A percentile compares a stretch with the other conserved stretches of the same genome.
Conservation (phyloP, 2,888 invertebrate species). For the Orthosia cruda region DNA sequence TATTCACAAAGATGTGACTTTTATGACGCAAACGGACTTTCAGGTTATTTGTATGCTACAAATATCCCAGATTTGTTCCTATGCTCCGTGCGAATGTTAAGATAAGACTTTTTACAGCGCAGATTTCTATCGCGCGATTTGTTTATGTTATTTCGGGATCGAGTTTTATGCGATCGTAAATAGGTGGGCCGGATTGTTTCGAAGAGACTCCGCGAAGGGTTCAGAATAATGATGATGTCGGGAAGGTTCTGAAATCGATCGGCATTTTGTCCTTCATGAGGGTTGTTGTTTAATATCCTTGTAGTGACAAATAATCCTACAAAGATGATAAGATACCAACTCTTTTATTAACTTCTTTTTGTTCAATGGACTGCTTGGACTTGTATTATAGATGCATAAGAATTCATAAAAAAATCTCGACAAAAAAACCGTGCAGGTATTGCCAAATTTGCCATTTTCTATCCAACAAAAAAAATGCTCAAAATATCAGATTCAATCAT, state of each 20-base stretch:
- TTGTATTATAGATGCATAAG: too few relatives aligned
- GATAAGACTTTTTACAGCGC: constrained; percentile 73
- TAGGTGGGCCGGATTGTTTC: constrained; percentile 53
- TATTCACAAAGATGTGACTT: constrained; percentile 89
- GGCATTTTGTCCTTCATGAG: not conserved
- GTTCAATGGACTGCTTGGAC: too few relatives aligned
- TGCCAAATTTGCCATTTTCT: too few relatives aligned
- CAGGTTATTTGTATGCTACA: constrained; percentile 85
- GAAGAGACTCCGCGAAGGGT: constrained; percentile 21
- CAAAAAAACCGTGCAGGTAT: too few relatives aligned
- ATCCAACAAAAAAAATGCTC: too few relatives aligned
- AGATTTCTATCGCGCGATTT: constrained; percentile 73
- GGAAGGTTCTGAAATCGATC: not conserved
- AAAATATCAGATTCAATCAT: too few relatives aligned
- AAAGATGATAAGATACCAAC: not conserved
- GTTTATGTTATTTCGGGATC: constrained; percentile 68
- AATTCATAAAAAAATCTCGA: too few relatives aligned
- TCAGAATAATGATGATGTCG: constrained; percentile 13
- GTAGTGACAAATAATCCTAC: too few relatives aligned
- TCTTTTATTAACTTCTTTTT: too few relatives aligned
- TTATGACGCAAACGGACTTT: constrained; percentile 87
- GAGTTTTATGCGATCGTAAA: constrained; percentile 59
- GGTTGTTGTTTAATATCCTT: not conserved
- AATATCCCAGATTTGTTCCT: constrained; percentile 81
- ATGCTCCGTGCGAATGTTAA: constrained; percentile 70